phyloP scores from a whole-genome alignment of 2,113 vertebrate species.

The Tiliqua scincoides region DNA sequence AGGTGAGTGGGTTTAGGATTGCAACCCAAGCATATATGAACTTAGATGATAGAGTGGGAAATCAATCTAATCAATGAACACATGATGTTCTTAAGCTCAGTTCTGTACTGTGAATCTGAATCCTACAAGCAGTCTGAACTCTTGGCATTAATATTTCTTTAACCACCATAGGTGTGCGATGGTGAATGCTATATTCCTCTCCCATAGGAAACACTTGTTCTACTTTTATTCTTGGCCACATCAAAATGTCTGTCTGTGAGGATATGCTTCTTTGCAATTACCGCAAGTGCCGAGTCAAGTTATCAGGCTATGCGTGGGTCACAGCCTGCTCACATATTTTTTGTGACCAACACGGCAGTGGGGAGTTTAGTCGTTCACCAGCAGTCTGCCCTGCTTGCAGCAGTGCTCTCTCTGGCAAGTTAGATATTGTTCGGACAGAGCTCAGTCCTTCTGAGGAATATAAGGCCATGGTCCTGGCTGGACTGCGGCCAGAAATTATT shows the following conservation, averaged over 20 bases:
- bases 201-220: neutral
- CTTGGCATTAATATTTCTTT: neutral
- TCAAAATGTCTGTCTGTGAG: slow-evolving; percentile 83
- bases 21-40: too few species aligned
- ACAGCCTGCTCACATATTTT: slow-evolving; percentile 90
- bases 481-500: slow-evolving; percentile 84
- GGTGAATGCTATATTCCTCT: neutral
- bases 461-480: slow-evolving; percentile 89
- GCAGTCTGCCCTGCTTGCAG: slow-evolving; percentile 87
- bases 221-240: neutral
- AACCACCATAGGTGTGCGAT: neutral
- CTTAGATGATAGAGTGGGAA: too few species aligned
- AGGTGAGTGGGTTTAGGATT: too few species aligned
- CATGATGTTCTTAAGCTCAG: neutral
- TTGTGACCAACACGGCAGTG: slow-evolving; percentile 89
- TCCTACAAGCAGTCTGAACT: neutral
- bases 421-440: slow-evolving; percentile 88
- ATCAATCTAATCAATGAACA: neutral
- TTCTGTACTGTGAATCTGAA: neutral
- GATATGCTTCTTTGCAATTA: slow-evolving; percentile 89
- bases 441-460: slow-evolving; percentile 87
- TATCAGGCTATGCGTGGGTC: slow-evolving; percentile 88
- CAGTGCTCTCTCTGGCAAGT: slow-evolving; percentile 85
- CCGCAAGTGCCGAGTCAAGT: slow-evolving; percentile 82
- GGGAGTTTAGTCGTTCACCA: slow-evolving; percentile 86